phyloP scores from a whole-genome alignment of 1,140 invertebrate species.

The Cheumatopsyche charites region DNA sequence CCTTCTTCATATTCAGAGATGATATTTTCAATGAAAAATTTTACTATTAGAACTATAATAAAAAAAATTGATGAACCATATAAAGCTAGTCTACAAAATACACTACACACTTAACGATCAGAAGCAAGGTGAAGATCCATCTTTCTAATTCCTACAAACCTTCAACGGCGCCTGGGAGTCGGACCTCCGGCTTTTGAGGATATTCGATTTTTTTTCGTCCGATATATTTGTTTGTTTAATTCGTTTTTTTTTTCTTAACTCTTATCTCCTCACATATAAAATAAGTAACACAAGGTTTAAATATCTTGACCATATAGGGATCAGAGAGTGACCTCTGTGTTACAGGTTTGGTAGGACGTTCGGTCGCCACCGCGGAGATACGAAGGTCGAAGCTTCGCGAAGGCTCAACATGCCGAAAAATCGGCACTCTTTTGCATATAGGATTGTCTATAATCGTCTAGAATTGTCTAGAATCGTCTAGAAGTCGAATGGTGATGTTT shows the following conservation, averaged over 20 bases:
- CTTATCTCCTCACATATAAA: conserved; percentile 11
- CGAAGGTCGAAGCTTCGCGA: conserved; percentile 20
- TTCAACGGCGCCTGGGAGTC: no score
- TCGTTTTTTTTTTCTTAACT: no score
- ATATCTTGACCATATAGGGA: conserved; percentile 41
- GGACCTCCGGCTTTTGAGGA: background rate
- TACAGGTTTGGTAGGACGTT: conserved; percentile 38
- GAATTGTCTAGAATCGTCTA: background rate
- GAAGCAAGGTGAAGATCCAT: no score
- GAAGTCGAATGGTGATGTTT: no score
- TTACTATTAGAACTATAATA: no score
- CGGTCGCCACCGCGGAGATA: conserved; percentile 29
- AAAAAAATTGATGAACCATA: no score
- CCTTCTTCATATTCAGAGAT: no score
- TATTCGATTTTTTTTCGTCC: background rate
- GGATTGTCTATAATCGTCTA: background rate
- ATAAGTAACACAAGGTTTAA: conserved; percentile 43
- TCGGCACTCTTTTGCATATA: conserved; percentile 9
- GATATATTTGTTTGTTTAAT: background rate
- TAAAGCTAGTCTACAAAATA: no score
- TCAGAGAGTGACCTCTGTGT: conserved; percentile 37
- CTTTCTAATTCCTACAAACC: no score
- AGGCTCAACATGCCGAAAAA: background rate
- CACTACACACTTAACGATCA: no score
- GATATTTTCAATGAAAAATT: no score